Evolutionary conservation across 2,888 invertebrate genomes (phyloP).

Genomic region (Lepas anatifera): DNA sequence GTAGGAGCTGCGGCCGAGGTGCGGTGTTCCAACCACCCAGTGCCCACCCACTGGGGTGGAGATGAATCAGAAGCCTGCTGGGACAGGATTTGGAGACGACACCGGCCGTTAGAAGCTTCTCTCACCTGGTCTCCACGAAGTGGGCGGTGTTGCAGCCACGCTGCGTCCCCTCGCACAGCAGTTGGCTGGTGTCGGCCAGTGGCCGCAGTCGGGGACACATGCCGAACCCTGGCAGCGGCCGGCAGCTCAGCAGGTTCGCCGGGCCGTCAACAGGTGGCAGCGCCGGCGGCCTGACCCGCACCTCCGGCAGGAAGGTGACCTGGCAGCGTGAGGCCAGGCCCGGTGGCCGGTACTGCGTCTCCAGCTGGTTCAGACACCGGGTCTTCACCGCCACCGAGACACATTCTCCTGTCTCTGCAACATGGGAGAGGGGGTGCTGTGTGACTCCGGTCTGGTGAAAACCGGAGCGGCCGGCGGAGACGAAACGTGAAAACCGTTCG

Average conservation of each 20-base stretch:
- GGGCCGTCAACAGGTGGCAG: conserved; percentile 23
- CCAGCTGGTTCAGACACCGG: conserved; percentile 37
- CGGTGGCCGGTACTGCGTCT: conserved; percentile 27
- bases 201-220: conserved; percentile 32
- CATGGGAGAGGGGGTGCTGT: too few species aligned
- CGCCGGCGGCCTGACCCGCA: conserved; percentile 29
- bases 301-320: conserved; percentile 39
- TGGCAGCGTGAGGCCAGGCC: conserved; percentile 36
- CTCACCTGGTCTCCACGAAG: conserved; percentile 26
- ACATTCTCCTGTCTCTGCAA: conserved; percentile 35
- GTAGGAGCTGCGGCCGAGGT: too few species aligned
- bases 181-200: conserved; percentile 32
- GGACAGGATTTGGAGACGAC: too few species aligned
- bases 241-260: conserved; percentile 27
- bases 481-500: too few species aligned
- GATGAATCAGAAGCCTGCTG: too few species aligned
- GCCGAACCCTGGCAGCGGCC: conserved; percentile 31
- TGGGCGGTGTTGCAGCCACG: conserved; percentile 25
- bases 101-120: too few species aligned
- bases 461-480: too few species aligned
- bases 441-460: too few species aligned
- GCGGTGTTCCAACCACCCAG: too few species aligned
- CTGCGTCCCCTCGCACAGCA: conserved; percentile 34
- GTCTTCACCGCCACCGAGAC: conserved; percentile 36
- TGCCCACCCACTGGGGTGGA: too few species aligned